A percentile compares a stretch with the other conserved stretches of the same genome.
phyloP scores from a whole-genome alignment of 2,797 vertebrate genomes.

The Gobio occitaniae region DNA sequence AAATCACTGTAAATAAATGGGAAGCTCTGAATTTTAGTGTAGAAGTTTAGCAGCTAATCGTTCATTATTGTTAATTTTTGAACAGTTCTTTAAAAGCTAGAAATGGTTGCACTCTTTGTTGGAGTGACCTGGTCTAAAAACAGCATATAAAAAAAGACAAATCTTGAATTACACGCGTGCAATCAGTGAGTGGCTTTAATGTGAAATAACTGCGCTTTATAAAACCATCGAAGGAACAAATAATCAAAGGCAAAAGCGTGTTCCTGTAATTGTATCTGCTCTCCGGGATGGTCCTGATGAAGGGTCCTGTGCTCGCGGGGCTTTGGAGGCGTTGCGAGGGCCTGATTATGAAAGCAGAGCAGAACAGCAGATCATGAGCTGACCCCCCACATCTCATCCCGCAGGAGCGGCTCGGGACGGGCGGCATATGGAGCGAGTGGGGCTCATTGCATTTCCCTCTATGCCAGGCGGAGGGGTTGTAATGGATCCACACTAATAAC shows the following conservation, averaged over 20 bases:
- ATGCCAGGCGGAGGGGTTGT: neutral
- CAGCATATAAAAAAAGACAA: no score
- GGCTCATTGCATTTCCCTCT: slow-evolving; percentile 31
- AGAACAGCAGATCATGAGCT: slow-evolving; percentile 45
- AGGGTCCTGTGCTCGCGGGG: slow-evolving; percentile 55
- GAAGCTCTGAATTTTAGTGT: neutral
- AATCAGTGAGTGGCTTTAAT: neutral
- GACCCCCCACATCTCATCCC: slow-evolving; percentile 39
- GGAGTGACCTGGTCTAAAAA: neutral
- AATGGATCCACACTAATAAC: slow-evolving; percentile 44
- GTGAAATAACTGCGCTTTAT: neutral
- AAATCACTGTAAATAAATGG: neutral
- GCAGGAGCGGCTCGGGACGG: slow-evolving; percentile 25
- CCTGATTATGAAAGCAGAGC: slow-evolving; percentile 61
- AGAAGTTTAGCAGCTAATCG: neutral
- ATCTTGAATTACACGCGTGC: neutral
- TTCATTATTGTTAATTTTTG: neutral
- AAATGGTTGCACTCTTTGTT: neutral
- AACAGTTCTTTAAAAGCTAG: neutral
- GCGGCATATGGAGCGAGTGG: slow-evolving; percentile 7
- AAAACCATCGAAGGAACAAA: slow-evolving; percentile 7
- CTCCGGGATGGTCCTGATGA: slow-evolving; percentile 57
- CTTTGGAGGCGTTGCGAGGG: slow-evolving; percentile 56
- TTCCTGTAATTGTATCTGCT: slow-evolving; percentile 62
- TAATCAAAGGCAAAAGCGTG: slow-evolving; percentile 58